Evolutionary conservation across 1,140 invertebrate genomes (phyloP), one percentile per base, ranked within the genome.

Genomic region (Drosophila nigrodunni): DNA sequence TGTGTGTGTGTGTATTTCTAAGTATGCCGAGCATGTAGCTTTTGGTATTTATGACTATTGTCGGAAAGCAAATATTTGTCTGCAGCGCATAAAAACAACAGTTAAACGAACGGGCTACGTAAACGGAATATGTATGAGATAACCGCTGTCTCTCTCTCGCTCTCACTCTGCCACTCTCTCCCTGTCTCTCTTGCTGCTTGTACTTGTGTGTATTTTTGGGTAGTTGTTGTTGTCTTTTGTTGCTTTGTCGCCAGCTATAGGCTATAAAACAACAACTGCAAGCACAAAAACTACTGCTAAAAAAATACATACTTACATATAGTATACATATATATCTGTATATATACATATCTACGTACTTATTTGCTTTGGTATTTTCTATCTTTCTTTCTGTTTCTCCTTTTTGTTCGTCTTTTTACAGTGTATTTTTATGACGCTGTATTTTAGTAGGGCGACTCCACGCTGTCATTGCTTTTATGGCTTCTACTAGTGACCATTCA

Each of bases 11-110:
- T 89, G 80, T 82, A 75, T 80, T 89, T 89, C 90, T 90, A 90
- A 92, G 88, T 92, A 92, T 92, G 83, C 90, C 77, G 90, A 80
- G 88, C 90, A 92, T 92, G 90, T 92, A 92, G 90, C 90, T 92
- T 92, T 92, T 92, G 90, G 90, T 92, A 92, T 92, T 92, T 92
- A 92, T 92, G 90, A 92, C 90, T 92, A 92, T 92, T 92, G 90
- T 92, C 90, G 90, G 90, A 92, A 92, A 92, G 90, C 90, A 92
- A 92, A 92, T 92, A 92, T 92, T 92, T 92, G 90, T 92, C 90
- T 92, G 90, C 90, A 92, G 87, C 90, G 87, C 90, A 92, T 92
- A 92, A 92, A 92, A 92, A 92, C 90, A 92, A 92, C 90, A 92
- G 90, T 91, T 91, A 91, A 91, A 77, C 83, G 86, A 89, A 90